Base-by-base conservation (phyloP, 2,797 vertebrate genomes). In the Cynopterus sphinx region DNA sequence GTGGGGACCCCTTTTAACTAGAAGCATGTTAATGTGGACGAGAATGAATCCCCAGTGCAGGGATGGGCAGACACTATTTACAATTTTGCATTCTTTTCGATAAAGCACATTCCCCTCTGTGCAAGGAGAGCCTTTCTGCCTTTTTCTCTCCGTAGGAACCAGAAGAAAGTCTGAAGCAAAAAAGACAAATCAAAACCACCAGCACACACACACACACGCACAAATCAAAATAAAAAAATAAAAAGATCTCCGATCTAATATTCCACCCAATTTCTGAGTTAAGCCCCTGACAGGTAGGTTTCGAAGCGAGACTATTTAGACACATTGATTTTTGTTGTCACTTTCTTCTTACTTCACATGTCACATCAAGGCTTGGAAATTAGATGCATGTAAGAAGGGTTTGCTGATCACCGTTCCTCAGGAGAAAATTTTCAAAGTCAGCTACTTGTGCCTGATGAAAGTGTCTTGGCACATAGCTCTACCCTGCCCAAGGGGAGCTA, bases 241-340 rank as follows among this genome's bases (percentile, higher is more conserved):
- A 91, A 94, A 90, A 95, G 57, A 74, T 75, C 95, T 5, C 92
- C 97, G 6, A 95, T 95, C 78, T 95, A 94, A 96, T 92, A 91
- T 95, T 67, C 95, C 95, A 92, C 79, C 95, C 94, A 91, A 86
- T 97, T 95, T 96, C 96, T 96, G 96, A 96, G 95, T 87, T 95
- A 89, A 96, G 83, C 94, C 87, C 51, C 17, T 39, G 24, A 98
- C 97, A 98, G 98, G 97, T 97, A 97, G 97, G 97, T 96, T 98
- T 96, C 83, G 94, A 97, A 97, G 95, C 78, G 96, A 96, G 98
- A 98, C 97, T 98, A 97, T 98, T 98, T 98, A 98, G 98, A 97
- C 96, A 96, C 97, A 98, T 98, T 98, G 98, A 98, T 98, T 98
- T 98, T 97, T 96, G 90, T 98, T 98, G 98, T 98, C 98, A 96